Conservation (phyloP, 92 coral and sea anemone species). For the Heteractis magnifica region DNA sequence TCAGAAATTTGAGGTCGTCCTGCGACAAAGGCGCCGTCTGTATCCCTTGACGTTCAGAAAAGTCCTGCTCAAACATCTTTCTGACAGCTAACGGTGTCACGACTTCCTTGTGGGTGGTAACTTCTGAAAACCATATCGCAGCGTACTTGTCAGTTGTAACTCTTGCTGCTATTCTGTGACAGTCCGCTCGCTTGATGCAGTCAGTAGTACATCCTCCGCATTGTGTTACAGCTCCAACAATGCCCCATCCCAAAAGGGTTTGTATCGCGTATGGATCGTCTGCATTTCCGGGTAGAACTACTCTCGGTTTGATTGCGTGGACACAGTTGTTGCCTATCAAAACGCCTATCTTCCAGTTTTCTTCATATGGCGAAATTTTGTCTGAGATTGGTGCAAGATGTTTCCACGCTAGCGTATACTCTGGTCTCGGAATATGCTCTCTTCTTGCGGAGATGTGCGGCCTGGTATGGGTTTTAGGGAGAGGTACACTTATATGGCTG, state of each 20-base stretch:
- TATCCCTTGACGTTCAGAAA: not conserved
- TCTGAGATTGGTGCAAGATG: slow-evolving; percentile 39
- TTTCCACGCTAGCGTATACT: slow-evolving; percentile 38
- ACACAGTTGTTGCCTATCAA: slow-evolving; percentile 59
- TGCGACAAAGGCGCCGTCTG: not conserved
- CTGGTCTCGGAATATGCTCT: slow-evolving; percentile 52
- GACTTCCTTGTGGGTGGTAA: not conserved
- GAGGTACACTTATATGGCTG: slow-evolving; percentile 27
- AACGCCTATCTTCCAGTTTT: slow-evolving; percentile 22
- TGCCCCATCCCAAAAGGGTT: slow-evolving; percentile 31
- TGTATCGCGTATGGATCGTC: slow-evolving; percentile 25
- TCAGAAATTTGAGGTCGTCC: not conserved
- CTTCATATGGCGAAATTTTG: slow-evolving; percentile 41
- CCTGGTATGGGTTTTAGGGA: slow-evolving; percentile 51
- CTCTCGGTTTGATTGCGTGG: slow-evolving; percentile 34
- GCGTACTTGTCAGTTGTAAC: too few relatives aligned
- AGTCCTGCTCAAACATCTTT: not conserved
- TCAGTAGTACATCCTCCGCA: not conserved
- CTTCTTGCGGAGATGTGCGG: slow-evolving; percentile 35
- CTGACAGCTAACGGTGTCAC: not conserved
- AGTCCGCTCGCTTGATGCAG: not conserved
- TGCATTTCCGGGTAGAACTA: slow-evolving; percentile 8
- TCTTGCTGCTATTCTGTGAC: not conserved
- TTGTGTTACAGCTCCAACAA: slow-evolving; percentile 4
- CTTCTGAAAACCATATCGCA: too few relatives aligned